Evolutionary conservation across 2,113 vertebrate species (phyloP), one percentile per base, ranked within the genome.

Genomic region (Podilymbus podiceps): DNA sequence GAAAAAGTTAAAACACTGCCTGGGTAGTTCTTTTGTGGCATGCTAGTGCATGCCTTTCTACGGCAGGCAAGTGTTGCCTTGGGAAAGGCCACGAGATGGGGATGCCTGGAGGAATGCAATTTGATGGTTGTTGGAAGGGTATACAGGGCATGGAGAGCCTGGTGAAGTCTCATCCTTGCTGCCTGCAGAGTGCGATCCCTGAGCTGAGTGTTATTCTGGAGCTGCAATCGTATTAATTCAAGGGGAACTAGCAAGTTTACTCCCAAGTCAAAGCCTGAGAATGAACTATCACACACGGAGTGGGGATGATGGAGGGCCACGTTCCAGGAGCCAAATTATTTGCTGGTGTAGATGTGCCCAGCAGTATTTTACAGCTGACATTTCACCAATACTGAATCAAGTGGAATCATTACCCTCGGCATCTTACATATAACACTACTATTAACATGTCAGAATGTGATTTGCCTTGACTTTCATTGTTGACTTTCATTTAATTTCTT

Each of bases 361-460:
- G 30, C 20, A 90, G 59, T 95, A 95, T 86, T 97, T 90, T 86
- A 90, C n/a, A 90, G 64, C 63, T 93, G 94, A 90, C 76, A 69
- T 93, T 95, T 97, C 79, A 88, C 92, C 95, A 90, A 93, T 94
- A 96, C 63, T 55, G 88, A 83, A 83, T 95, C 88, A 77, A 90
- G 73, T 31, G 68, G 38, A 95, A 88, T 71, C 74, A 95, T 92
- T 86, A 95, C 63, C 76, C 50, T 69, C 68, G 81, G 56, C 84
- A 84, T 86, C 89, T 84, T 93, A 74, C 67, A 74, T 80, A 90
- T 85, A 86, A 38, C 49, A 90, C 83, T 88, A 24, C 79, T 89
- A 80, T 86, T 95, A 92, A 88, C 56, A 59, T 84, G 86, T 84
- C 94, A 96, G 72, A 89, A 77, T 77, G 72, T 71, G 68, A 92